phyloP scores from a whole-genome alignment of 2,797 vertebrate species.

The Strix occidentalis region DNA sequence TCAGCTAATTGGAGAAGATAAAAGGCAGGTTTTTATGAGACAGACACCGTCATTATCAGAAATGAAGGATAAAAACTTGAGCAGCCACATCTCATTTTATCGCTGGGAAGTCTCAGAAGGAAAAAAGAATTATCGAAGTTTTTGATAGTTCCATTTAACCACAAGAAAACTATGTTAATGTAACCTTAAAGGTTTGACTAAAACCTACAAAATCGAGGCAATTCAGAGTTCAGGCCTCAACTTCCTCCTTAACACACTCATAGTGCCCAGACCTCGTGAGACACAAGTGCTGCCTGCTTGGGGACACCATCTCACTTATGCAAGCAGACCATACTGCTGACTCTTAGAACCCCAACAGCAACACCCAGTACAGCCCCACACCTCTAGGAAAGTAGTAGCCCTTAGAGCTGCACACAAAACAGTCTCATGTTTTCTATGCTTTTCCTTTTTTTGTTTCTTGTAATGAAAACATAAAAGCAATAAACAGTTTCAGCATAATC shows the following conservation, averaged over 20 bases:
- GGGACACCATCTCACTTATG: neutral
- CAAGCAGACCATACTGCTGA: neutral
- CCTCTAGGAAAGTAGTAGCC: neutral
- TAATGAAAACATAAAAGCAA: neutral
- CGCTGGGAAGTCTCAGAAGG: conserved; percentile 33
- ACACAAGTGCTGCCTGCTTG: neutral
- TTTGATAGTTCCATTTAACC: conserved; percentile 53
- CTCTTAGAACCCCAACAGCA: neutral
- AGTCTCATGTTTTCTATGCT: fast-evolving
- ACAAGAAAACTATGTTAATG: conserved; percentile 30
- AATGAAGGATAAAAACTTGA: conserved; percentile 49
- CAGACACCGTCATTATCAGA: conserved; percentile 53
- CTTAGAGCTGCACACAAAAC: neutral
- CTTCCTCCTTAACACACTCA: neutral
- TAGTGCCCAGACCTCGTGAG: fast-evolving
- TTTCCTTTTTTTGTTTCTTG: neutral
- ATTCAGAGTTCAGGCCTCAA: neutral
- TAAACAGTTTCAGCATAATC: neutral
- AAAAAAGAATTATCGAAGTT: conserved; percentile 26
- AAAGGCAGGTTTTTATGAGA: conserved; percentile 66
- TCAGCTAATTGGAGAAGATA: conserved; percentile 75
- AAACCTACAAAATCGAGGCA: neutral
- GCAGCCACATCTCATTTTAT: conserved; percentile 22
- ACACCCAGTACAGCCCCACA: neutral
- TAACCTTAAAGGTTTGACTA: conserved; percentile 20